Conservation (phyloP, 1,140 invertebrate species). For the Bombus cullumanus region DNA sequence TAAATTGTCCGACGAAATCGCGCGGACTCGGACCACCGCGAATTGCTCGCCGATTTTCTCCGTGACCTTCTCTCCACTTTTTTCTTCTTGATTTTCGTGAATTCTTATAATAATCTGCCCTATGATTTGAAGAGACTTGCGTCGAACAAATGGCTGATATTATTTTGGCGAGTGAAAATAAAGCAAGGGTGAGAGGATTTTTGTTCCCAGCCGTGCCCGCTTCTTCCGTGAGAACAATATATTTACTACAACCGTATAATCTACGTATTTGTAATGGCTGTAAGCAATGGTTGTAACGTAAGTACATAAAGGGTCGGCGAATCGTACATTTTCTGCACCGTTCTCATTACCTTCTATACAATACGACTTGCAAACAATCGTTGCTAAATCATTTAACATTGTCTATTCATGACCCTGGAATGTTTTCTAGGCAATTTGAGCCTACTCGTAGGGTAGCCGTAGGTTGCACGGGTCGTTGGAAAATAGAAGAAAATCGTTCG, state of each 20-base stretch:
- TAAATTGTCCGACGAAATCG: slow-evolving; percentile 78
- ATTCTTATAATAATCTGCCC: not conserved
- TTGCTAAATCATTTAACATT: not conserved
- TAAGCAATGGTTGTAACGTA: no score
- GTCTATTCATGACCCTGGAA: not conserved
- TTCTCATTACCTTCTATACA: no score
- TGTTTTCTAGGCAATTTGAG: not conserved
- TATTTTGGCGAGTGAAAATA: not conserved
- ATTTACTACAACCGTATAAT: no score
- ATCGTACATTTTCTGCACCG: no score
- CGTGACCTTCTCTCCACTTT: not conserved
- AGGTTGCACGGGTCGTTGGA: not conserved
- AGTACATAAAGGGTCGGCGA: no score
- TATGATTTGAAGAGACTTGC: no score
- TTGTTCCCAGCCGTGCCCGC: not conserved
- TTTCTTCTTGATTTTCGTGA: not conserved
- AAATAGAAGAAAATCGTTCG: not conserved
- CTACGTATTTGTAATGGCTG: no score
- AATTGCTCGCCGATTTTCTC: slow-evolving; percentile 32
- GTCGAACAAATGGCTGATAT: not conserved
- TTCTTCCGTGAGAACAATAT: no score
- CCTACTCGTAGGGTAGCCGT: not conserved
- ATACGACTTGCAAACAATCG: not conserved
- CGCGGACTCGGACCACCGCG: slow-evolving; percentile 70
- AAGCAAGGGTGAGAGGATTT: not conserved